Percentiles rank a stretch among this genome's conserved stretches.
Conservation (phyloP, 1,140 invertebrate species). For the Eupeodes corollae region DNA sequence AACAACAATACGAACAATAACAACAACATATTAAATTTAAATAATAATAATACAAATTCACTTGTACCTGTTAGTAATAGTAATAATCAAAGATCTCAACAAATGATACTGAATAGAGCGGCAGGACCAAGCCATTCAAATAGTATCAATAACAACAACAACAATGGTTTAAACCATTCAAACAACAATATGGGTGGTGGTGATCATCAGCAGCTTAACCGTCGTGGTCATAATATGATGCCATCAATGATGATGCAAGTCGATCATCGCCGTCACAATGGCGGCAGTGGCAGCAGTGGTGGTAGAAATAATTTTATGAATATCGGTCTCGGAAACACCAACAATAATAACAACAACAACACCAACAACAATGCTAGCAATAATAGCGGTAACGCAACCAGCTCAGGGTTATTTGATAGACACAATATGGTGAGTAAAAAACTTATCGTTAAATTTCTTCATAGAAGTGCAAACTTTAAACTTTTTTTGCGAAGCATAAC, state of each 20-base stretch:
- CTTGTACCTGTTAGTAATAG: not conserved
- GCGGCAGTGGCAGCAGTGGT: not conserved
- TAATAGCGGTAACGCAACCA: slow-evolving; percentile 8
- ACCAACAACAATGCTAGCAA: not conserved
- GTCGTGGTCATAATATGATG: not conserved
- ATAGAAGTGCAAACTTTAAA: too few species aligned
- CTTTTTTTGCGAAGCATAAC: too few species aligned
- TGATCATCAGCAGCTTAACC: not conserved
- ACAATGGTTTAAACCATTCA: not conserved
- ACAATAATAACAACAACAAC: not conserved
- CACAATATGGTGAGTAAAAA: slow-evolving; percentile 7
- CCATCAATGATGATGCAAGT: not conserved
- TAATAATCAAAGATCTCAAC: slow-evolving; percentile 3
- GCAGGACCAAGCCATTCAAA: not conserved
- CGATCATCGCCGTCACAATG: slow-evolving; percentile 6
- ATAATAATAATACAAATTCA: slow-evolving; percentile 4
- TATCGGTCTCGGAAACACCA: not conserved
- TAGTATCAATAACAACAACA: not conserved
- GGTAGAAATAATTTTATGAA: not conserved
- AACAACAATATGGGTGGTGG: not conserved
- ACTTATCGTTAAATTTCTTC: not conserved
- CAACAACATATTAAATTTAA: not conserved
- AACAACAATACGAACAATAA: slow-evolving; percentile 1
- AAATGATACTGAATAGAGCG: not conserved
- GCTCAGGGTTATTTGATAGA: slow-evolving; percentile 14